Conservation (phyloP, 2,888 invertebrate species). For the Eristalinus aeneus region DNA sequence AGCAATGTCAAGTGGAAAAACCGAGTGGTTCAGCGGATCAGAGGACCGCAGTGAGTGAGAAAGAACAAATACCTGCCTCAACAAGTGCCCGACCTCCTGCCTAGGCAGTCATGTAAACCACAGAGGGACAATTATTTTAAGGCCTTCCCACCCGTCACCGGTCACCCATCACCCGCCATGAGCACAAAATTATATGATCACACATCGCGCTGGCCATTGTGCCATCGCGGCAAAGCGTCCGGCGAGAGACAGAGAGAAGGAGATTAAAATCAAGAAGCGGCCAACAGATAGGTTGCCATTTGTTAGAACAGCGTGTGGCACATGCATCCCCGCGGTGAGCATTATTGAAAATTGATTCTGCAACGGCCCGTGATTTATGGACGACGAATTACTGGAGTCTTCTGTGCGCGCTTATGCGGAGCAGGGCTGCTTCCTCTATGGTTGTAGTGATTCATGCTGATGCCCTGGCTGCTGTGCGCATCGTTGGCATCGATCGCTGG, state of each 20-base stretch:
- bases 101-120: conserved; percentile 57
- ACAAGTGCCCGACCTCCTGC: conserved; percentile 34
- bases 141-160: conserved; percentile 21
- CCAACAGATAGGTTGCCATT: conserved; percentile 73
- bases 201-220: conserved; percentile 5
- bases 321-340: conserved; percentile 72
- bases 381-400: conserved; percentile 63
- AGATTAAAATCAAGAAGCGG: conserved; percentile 74
- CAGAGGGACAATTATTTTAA: conserved; percentile 55
- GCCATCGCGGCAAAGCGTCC: conserved; percentile 36
- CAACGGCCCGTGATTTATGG: conserved; percentile 71
- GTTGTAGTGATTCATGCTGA: conserved; percentile 43
- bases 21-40: not conserved
- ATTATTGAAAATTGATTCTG: conserved; percentile 74
- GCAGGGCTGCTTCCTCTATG: conserved; percentile 8
- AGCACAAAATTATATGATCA: conserved; percentile 9
- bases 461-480: conserved; percentile 36
- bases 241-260: conserved; percentile 43
- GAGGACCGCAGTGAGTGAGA: not conserved
- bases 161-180: not conserved
- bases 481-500: not conserved
- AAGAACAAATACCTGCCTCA: not conserved
- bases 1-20: not conserved
- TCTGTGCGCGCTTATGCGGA: conserved; percentile 30
- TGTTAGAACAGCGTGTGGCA: conserved; percentile 74